These are phyloP conservation scores for Tapirus indicus DNA, from an alignment of 2,797 vertebrate genomes.

Conservation along the genomic window DNA sequence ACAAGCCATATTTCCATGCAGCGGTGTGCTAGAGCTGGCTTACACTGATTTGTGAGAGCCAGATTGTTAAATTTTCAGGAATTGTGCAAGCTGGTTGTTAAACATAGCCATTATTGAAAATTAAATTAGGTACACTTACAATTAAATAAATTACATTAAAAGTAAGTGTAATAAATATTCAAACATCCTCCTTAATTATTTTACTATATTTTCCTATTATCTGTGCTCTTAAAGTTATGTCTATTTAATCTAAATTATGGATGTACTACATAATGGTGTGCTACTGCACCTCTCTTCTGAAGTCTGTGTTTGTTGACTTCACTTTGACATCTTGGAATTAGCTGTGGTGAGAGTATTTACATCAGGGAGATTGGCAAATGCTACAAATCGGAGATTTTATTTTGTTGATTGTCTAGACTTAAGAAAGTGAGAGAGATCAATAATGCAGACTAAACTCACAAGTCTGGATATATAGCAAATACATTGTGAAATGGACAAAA, in stretches of 20 bases:
- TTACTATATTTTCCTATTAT: neutral
- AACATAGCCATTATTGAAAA: conserved; percentile 27
- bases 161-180: neutral
- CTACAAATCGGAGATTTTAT: conserved; percentile 11
- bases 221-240: neutral
- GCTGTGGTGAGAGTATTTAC: neutral
- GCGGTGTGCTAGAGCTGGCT: neutral
- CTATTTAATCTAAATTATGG: neutral
- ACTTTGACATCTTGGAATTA: conserved; percentile 20
- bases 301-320: neutral
- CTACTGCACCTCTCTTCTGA: neutral
- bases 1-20: neutral
- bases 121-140: neutral
- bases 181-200: neutral
- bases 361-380: neutral
- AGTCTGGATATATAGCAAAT: neutral
- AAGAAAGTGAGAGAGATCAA: conserved; percentile 1
- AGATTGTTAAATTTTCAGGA: neutral
- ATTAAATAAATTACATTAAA: conserved; percentile 13
- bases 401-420: conserved; percentile 31
- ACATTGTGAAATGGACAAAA: neutral
- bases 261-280: neutral
- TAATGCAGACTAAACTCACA: neutral
- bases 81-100: neutral
- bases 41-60: neutral